Conservation (phyloP, 2,113 vertebrate species). For the Pachycephala philippinensis region DNA sequence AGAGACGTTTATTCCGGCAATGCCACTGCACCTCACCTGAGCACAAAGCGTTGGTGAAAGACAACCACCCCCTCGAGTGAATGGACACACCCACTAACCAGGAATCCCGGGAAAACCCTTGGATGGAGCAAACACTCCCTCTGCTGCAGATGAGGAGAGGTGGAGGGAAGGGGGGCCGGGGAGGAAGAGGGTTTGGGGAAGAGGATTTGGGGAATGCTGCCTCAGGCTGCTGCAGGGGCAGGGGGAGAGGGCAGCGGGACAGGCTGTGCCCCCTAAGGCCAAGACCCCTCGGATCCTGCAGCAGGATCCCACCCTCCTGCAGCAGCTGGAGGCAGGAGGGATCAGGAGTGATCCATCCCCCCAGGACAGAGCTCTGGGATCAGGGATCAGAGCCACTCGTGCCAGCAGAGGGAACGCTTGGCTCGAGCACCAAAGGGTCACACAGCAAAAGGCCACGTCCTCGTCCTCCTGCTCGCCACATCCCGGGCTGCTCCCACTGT, state of each 20-base stretch:
- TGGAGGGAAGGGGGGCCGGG: not conserved
- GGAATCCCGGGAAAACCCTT: slow-evolving; percentile 28
- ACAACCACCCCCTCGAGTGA: not conserved
- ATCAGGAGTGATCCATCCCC: not conserved
- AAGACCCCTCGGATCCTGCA: not conserved
- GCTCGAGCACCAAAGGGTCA: slow-evolving; percentile 55
- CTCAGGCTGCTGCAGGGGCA: not conserved
- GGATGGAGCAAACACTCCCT: slow-evolving; percentile 23
- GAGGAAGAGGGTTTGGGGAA: not conserved
- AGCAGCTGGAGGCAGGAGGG: not conserved
- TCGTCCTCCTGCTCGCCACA: not conserved
- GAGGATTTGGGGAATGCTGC: not conserved
- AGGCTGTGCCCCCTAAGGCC: not conserved
- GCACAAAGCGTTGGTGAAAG: slow-evolving; percentile 12
- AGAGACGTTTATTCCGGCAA: slow-evolving; percentile 67
- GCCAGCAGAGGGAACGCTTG: not conserved
- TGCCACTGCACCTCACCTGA: not conserved
- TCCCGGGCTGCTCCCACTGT: not conserved
- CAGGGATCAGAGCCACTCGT: not conserved
- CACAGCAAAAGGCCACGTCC: slow-evolving; percentile 52
- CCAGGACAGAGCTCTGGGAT: not conserved
- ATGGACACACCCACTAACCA: not conserved
- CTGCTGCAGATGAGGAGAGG: not conserved
- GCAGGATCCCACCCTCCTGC: not conserved
- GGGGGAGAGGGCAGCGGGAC: not conserved